Conservation (phyloP, 2,113 vertebrate genomes). For the Jaculus jaculus region DNA sequence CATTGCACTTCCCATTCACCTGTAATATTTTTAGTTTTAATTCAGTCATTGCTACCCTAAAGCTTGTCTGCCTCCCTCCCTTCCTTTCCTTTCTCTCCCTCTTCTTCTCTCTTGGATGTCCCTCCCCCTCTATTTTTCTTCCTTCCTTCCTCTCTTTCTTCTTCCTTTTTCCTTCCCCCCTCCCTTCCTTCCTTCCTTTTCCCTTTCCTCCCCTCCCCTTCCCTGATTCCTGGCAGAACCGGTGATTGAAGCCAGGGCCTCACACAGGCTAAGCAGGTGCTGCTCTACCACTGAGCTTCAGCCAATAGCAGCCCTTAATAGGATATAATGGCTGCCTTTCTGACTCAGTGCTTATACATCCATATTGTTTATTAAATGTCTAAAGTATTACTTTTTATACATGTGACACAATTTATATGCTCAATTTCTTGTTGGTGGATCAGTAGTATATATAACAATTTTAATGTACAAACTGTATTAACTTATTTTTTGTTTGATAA, state of each 20-base stretch:
- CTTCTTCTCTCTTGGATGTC: no score
- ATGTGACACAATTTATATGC: conserved; percentile 36
- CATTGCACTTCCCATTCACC: not conserved
- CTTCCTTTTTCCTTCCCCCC: no score
- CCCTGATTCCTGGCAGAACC: not conserved
- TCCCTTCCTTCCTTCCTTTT: not conserved
- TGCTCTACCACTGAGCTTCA: not conserved
- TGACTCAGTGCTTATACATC: not conserved
- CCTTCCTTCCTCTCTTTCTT: not conserved
- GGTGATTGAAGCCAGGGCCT: not conserved
- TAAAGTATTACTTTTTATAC: conserved; percentile 2
- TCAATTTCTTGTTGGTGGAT: conserved; percentile 5
- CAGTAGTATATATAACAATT: not conserved
- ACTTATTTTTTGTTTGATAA: conserved; percentile 23
- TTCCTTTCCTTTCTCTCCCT: not conserved
- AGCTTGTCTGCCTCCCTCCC: not conserved
- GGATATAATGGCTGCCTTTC: conserved; percentile 9
- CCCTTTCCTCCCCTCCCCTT: no score
- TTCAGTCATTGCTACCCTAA: not conserved
- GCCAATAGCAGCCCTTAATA: not conserved
- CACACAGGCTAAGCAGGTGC: not conserved
- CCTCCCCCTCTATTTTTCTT: not conserved
- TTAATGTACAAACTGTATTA: not conserved
- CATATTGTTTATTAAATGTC: not conserved
- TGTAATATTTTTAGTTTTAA: conserved; percentile 36